Base-by-base conservation (phyloP, 1,140 invertebrate genomes). In the Cotesia typhae region DNA sequence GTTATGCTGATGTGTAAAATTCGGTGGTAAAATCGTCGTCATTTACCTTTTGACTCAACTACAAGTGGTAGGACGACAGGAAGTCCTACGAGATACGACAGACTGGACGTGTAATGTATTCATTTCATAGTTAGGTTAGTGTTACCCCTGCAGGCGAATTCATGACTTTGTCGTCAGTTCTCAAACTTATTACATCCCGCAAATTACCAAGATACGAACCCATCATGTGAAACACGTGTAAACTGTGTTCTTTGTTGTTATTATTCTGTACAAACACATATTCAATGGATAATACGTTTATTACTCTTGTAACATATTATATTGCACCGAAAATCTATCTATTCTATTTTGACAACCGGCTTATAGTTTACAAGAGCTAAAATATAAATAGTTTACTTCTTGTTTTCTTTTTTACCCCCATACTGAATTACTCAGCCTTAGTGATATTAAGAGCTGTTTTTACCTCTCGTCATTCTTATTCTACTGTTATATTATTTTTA, bases 181-280 rank as follows among this genome's bases (percentile, higher is more conserved):
- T 68, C 70, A 72, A 75, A 75, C 70, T 75, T 71, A 66, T 72
- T 75, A 75, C 67, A 35, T 72, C 63, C 6, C 17, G 52, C 67
- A 60, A 73, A 66, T 47, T n/a, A 9, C 47, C 41, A 47, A 67
- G 37, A 51, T 37, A 28, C 5, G 47, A 35, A n/a, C n/a, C 9
- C 35, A 65, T 55, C 52, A 38, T 61, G 14, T 61, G 55, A 59
- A 67, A 69, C 59, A 69, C 38, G 59, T 59, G 59, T 65, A 55
- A 66, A 57, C 52, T 71, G 12, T 12, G 28, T n/a, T 9, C 12
- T 55, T 10, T 20, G 5, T 5, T 57, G 6, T 9, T 59, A 6
- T 59, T 35, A 17, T 12, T 59, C 5, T 20, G 36, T 47, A 38
- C 41, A 20, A 4, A 53, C 10, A 47, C 10, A 47, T 5, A 47